Evolutionary conservation across 2,113 vertebrate genomes (phyloP), one percentile per base, ranked within the genome.

Genomic region (Pterocles orientalis): DNA sequence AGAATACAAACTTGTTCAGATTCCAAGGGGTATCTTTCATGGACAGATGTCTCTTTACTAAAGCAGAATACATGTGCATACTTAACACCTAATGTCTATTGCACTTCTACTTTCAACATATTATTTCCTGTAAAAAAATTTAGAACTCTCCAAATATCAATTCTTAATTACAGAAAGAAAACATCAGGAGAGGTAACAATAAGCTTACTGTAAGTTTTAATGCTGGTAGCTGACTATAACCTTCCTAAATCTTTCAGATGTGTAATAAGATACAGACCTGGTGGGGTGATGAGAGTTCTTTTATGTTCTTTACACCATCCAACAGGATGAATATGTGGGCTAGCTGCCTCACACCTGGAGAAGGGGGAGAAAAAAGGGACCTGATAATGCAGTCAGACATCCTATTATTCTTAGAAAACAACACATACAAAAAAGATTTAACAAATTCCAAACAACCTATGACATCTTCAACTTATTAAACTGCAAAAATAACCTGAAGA

Each of bases 281-380:
- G 98, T 31, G 98, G 98, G 3, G 98, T 98, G 78, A 98, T 98
- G 17, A 99, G 98, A 33, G 97, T 98, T 92, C 97, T 98, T 95
- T 98, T 97, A 61, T 99, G 98, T 91, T 99, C 98, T 94, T 98
- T 98, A 97, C 98, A 99, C 98, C 98, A 99, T 57, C 98, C 98
- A 72, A 99, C 98, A 5, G 98, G 98, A 95, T 99, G 98, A 88
- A 99, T 99, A 87, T 99, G 98, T 48, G 98, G 98, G 88, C 98
- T 98, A 33, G 98, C 98, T 47, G 98, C 98, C 95, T 99, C 98
- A 96, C 98, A 99, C 98, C 98, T 99, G 88, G 21, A 95, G 31
- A 14, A 90, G 23, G 14, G 65, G 47, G 33, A 33, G 18, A 58
- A 82, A 94, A 31, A 92, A 20, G 69, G 3, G 18, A 10, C 26